These are phyloP conservation scores for Popillia japonica DNA, from an alignment of 1,140 invertebrate genomes.

Conservation along the genomic window DNA sequence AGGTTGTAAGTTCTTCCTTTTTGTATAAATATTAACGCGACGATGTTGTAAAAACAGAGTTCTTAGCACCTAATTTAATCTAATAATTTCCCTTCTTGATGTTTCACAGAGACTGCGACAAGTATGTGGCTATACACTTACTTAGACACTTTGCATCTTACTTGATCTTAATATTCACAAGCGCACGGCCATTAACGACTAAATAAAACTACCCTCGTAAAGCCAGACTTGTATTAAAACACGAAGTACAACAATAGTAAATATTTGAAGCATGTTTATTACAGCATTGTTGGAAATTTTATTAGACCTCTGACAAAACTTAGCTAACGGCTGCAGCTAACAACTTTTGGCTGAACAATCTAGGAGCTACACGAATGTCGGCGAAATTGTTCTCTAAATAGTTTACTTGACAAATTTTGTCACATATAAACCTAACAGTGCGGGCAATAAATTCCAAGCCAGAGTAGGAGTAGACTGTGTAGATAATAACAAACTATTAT, in stretches of 20 bases:
- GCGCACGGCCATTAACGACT: neutral
- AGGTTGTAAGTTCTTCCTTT: neutral
- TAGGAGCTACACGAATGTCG: neutral
- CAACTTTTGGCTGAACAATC: slow-evolving; percentile 6
- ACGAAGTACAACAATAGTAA: slow-evolving; percentile 5
- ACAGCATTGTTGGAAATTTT: slow-evolving; percentile 19
- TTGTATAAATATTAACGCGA: neutral
- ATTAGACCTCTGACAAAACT: slow-evolving; percentile 20
- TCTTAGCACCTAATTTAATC: neutral
- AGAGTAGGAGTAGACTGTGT: neutral
- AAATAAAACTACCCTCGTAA: slow-evolving; percentile 14
- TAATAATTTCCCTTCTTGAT: neutral
- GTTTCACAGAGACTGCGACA: neutral
- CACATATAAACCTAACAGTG: neutral
- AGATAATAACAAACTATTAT: neutral
- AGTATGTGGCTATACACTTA: neutral
- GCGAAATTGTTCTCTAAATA: slow-evolving; percentile 23
- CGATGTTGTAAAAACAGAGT: neutral
- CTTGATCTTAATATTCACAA: neutral
- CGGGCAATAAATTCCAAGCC: neutral
- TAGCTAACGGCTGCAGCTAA: slow-evolving; percentile 9
- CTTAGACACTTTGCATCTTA: neutral
- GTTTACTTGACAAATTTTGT: slow-evolving; percentile 30
- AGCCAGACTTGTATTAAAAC: slow-evolving; percentile 15
- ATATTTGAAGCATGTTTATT: slow-evolving; percentile 25